Evolutionary conservation across 2,113 vertebrate species (phyloP).

Genomic region (Pogonocichla stellata): DNA sequence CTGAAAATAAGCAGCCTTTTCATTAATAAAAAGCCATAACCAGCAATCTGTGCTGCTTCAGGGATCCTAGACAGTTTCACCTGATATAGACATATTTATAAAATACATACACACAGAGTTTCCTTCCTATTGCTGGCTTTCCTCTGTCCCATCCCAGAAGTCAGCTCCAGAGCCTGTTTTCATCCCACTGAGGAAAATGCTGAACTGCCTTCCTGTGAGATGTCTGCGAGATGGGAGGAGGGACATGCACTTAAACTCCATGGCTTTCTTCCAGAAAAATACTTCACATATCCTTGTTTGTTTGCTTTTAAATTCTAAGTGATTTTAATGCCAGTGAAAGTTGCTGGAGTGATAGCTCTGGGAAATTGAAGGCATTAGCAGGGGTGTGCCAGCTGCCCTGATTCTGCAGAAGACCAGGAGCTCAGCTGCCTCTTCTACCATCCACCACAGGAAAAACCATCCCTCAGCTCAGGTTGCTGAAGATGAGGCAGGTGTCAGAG

Average conservation of each 20-base stretch:
- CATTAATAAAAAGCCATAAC: not conserved
- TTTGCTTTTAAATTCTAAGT: constrained; percentile 47
- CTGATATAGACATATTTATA: not conserved
- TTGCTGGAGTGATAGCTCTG: constrained; percentile 10
- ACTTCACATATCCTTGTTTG: constrained; percentile 38
- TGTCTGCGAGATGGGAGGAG: not conserved
- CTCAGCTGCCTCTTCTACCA: not conserved
- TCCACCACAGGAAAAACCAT: not conserved
- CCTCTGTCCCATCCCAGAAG: not conserved
- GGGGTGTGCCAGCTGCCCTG: not conserved
- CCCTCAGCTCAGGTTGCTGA: not conserved
- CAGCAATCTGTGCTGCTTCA: not conserved
- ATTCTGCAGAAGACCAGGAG: not conserved
- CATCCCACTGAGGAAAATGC: not conserved
- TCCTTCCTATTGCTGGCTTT: not conserved
- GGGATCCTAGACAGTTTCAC: not conserved
- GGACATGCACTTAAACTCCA: not conserved
- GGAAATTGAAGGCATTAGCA: not conserved
- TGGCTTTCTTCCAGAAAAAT: constrained; percentile 54
- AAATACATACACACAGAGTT: not conserved
- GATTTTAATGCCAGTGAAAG: constrained; percentile 42
- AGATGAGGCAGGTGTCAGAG: not conserved
- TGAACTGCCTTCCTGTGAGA: not conserved
- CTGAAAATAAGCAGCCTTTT: not conserved
- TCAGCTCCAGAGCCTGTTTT: not conserved